Base-by-base conservation (phyloP, 37 sponge, comb jelly and placozoan genomes). In the Halichondria panicea region DNA sequence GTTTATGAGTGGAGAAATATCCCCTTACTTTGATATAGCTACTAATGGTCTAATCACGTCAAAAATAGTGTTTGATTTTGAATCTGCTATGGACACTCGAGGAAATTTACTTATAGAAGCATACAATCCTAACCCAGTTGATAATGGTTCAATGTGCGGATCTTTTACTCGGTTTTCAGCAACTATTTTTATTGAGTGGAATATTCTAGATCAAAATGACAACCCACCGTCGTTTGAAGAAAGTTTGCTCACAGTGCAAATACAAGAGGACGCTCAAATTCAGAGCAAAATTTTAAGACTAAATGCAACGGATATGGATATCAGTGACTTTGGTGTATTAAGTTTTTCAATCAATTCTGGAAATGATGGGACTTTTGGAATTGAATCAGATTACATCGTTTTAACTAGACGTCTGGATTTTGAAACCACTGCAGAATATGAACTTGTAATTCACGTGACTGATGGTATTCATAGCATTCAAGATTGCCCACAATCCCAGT, bases 191-290 rank as follows among this genome's bases (percentile, higher is more conserved):
- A 52, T 73, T 19, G 25, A 34, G 21, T 42, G 71, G 43, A 32
- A 6, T 12, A 71, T 81, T 35, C 33, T 40, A 13, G 76, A 80
- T 68, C 18, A 75, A 2, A 87, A 87, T 46, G 87, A 87, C 43
- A 80, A 68, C 39, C 32, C 55, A 0, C 87, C 77, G 3, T 60
- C 45, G 2, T 81, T 87, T 41, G 35, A 3, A 22, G 45, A 46
- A n/a, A 2, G 8, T 53, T 22, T 12, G 21, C 70, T 76, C 30
- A 15, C 13, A 48, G 1, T 71, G 2, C 35, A 1, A 22, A 12
- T 87, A 8, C 63, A 22, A 37, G 87, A 87, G 45, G 56, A 73
- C 44, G 7, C 43, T 1, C 46, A 28, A 9, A 34, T 81, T 4
- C 64, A 32, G 21, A 74, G 19, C 43, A 60, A 8, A 0, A 18